Base-by-base conservation (phyloP, 2,113 vertebrate species). In the Dipodomys merriami region DNA sequence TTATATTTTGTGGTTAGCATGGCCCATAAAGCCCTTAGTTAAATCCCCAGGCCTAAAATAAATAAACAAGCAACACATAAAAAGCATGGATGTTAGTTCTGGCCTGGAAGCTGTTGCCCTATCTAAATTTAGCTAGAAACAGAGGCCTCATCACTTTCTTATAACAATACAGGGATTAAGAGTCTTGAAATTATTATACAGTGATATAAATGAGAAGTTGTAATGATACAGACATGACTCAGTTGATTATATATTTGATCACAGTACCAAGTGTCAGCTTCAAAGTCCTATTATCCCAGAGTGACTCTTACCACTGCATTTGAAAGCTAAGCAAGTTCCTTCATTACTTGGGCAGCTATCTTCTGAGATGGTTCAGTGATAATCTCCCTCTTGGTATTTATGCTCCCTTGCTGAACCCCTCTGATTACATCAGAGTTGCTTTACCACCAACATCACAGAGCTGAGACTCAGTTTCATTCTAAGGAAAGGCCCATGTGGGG, bases 161-260 rank as follows among this genome's bases (percentile, higher is more conserved):
- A 77, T 25, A 88, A 82, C 10, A 53, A 73, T 23, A 27, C 30
- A 87, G 27, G 49, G 29, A 84, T 90, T 53, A 91, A 27, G 29
- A 33, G 44, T 33, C 44, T 35, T 49, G 57, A 53, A 60, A 67
- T 68, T 69, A 74, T 60, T 73, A 73, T 81, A 87, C 1, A 72
- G 27, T 12, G 44, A 72, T 68, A 39, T 18, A 83, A 81, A 71
- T 81, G 65, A 53, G 65, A 91, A 91, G 29, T 76, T 83, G 49
- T 30, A 92, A 83, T 5, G 88, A 44, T 94, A 44, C 65, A 79
- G 82, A 62, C 74, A 84, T 62, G 67, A 49, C 30, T 29, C 39
- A 53, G 53, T 77, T 62, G 62, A 88, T 71, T 94, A 81, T 94
- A 83, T 33, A 84, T n/a, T 84, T 94, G 84, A 93, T 84, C 44